Percentiles rank a stretch among this genome's conserved stretches.
phyloP scores from a whole-genome alignment of 2,888 invertebrate species.

The Molanna angustata region DNA sequence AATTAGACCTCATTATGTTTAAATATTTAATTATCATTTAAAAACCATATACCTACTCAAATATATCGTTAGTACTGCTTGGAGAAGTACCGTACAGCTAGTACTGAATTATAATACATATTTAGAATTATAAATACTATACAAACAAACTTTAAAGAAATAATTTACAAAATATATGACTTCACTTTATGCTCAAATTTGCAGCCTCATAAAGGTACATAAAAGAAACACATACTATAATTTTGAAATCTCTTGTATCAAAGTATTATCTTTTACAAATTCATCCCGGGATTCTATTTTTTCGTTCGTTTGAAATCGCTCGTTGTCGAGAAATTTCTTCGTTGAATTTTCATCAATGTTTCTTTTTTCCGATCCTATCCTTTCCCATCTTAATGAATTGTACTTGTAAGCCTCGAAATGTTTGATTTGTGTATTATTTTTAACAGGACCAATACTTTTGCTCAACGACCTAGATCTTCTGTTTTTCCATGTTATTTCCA shows the following conservation, averaged over 20 bases:
- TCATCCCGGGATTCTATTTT: too few species aligned
- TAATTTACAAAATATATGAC: neutral
- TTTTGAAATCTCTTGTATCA: slow-evolving; percentile 4
- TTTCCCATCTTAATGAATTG: slow-evolving; percentile 6
- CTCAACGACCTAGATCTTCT: slow-evolving; percentile 7
- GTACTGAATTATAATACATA: too few species aligned
- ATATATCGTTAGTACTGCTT: too few species aligned
- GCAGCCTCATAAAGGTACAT: neutral
- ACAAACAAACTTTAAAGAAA: neutral
- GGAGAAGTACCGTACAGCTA: too few species aligned
- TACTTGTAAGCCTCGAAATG: neutral
- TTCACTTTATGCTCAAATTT: neutral
- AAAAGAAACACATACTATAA: neutral
- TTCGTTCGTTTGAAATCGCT: slow-evolving; percentile 23
- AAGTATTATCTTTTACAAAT: too few species aligned
- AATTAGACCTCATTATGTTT: too few species aligned
- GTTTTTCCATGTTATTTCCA: slow-evolving; percentile 27
- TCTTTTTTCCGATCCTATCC: neutral
- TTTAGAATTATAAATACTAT: neutral
- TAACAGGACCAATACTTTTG: neutral
- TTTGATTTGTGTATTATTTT: neutral
- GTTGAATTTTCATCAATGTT: slow-evolving; percentile 23
- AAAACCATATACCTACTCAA: too few species aligned
- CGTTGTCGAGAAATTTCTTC: slow-evolving; percentile 17
- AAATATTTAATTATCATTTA: too few species aligned